A percentile compares a stretch with the other conserved stretches of the same genome.
These are phyloP conservation scores for Urocynchramus pylzowi DNA, from an alignment of 2,113 vertebrate genomes.

Conservation along the genomic window DNA sequence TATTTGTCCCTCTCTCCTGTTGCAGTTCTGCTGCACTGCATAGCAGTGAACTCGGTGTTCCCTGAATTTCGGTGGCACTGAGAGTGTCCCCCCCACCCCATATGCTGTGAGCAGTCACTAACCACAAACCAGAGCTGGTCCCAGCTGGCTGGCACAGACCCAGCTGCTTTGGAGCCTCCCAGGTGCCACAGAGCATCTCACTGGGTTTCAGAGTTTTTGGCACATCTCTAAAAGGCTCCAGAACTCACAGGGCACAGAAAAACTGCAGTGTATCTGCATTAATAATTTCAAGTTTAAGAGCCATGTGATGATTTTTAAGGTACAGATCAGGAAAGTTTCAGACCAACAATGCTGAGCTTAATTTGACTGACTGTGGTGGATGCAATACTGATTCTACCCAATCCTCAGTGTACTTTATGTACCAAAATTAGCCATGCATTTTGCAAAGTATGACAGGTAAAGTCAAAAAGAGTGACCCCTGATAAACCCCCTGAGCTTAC, in stretches of 20 bases:
- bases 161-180: background rate
- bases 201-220: background rate
- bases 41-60: background rate
- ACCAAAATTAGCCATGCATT: background rate
- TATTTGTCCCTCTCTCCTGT: background rate
- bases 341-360: background rate
- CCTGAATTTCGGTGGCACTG: background rate
- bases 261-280: background rate
- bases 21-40: background rate
- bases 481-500: background rate
- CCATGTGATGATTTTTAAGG: background rate
- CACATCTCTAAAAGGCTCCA: background rate
- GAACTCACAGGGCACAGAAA: background rate
- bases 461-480: background rate
- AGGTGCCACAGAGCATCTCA: background rate
- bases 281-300: background rate
- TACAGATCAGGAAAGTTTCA: background rate
- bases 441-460: background rate
- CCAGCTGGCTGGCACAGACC: background rate
- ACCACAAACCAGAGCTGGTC: background rate
- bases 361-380: background rate
- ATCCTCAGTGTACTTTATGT: no score
- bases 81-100: fast-evolving
- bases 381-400: fast-evolving
- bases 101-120: background rate